These are phyloP conservation scores for Scotopteryx bipunctaria DNA, from an alignment of 2,888 invertebrate species.

Conservation along the genomic window DNA sequence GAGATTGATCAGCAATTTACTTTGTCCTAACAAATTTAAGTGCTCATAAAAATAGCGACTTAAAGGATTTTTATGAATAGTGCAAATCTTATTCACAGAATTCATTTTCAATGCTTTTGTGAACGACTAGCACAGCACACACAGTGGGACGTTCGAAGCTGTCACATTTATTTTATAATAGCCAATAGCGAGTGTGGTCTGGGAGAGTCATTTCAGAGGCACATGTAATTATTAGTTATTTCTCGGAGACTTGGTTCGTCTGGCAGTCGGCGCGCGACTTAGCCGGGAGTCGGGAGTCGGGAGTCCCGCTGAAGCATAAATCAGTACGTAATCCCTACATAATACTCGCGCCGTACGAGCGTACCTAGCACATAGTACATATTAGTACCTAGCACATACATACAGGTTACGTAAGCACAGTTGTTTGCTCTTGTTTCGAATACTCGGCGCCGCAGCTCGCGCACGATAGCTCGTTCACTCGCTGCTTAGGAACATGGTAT, in stretches of 20 bases:
- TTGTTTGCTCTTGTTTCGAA: slow-evolving; percentile 26
- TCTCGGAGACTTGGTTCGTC: no score
- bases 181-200: no score
- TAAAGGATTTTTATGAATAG: neutral
- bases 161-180: no score
- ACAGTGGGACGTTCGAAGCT: no score
- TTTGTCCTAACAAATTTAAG: neutral
- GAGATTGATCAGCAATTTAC: slow-evolving; percentile 8
- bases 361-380: no score
- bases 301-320: slow-evolving; percentile 7
- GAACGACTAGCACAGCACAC: no score
- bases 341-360: neutral
- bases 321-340: slow-evolving; percentile 16
- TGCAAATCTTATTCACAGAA: neutral
- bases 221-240: no score
- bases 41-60: neutral
- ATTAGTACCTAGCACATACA: no score
- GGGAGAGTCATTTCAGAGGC: no score
- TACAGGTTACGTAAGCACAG: slow-evolving; percentile 23
- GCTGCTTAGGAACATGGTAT: neutral
- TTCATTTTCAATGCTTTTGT: no score
- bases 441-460: slow-evolving; percentile 1
- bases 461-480: slow-evolving; percentile 4
- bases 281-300: neutral
- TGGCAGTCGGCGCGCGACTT: neutral